phyloP scores from a whole-genome alignment of 2,113 vertebrate species.

The Sterna hirundo region DNA sequence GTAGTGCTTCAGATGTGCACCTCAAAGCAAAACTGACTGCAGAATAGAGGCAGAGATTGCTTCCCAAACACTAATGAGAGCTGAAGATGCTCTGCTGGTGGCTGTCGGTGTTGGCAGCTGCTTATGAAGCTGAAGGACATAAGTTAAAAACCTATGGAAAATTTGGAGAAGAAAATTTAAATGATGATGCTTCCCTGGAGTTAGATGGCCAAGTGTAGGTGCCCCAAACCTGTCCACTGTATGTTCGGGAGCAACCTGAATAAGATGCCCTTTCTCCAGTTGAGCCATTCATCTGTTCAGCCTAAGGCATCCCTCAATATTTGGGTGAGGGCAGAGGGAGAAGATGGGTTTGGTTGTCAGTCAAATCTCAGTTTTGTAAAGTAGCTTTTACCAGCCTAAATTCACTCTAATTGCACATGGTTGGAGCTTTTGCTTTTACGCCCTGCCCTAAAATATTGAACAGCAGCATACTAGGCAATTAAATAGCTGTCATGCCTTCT shows the following conservation, averaged over 20 bases:
- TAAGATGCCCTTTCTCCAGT: not conserved
- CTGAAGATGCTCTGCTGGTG: not conserved
- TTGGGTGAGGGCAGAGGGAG: not conserved
- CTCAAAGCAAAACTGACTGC: slow-evolving; percentile 29
- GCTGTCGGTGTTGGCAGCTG: not conserved
- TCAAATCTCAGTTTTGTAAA: not conserved
- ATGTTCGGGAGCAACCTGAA: not conserved
- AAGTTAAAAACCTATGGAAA: not conserved
- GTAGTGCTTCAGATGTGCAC: slow-evolving; percentile 12
- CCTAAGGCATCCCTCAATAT: not conserved
- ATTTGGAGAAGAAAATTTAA: not conserved
- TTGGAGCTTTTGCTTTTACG: slow-evolving; percentile 4
- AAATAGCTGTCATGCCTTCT: slow-evolving; percentile 36
- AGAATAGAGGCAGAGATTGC: not conserved
- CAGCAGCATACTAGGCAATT: not conserved
- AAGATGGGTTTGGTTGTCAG: not conserved
- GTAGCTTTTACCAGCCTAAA: not conserved
- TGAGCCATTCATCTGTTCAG: not conserved
- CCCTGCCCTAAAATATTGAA: slow-evolving; percentile 3
- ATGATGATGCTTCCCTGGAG: not conserved
- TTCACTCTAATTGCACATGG: not conserved
- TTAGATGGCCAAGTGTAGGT: not conserved
- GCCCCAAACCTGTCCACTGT: not conserved
- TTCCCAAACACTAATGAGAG: slow-evolving; percentile 4
- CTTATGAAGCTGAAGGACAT: not conserved